Evolutionary conservation across 2,888 invertebrate species (phyloP), one percentile per base, ranked within the genome.

Genomic region (Peribatodes rhomboidaria): DNA sequence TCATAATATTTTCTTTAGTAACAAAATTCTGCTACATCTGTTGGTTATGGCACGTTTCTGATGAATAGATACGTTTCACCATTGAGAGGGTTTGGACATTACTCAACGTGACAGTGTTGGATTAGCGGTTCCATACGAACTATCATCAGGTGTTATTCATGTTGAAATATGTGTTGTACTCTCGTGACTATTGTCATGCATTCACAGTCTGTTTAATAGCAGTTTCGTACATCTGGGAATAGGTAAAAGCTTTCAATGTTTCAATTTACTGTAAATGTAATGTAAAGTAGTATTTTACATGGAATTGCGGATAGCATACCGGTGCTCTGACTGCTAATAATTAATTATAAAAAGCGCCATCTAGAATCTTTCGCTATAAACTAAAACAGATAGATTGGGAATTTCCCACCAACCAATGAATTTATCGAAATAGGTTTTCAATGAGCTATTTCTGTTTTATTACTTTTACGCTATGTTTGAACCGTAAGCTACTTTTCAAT

Each of bases 1-100:
- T 59, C 54, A 50, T 63, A 61, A 64, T 60, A 60, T 62, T 68
- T 67, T 63, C 58, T 50, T 63, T 52, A 46, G 35, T 33, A 46
- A 58, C 60, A 39, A 61, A 64, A 61, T 64, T 53, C 44, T 46
- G 46, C 18, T 56, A 54, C 49, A 53, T 60, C 27, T 46, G 61
- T 55, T 39, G 46, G 46, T 37, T 64, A 57, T 58, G 31, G 46
- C 63, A 54, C 44, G 39, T 46, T 53, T 57, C n/a, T 58, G 58
- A 53, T 58, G 41, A 64, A 58, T 62, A 27, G 42, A 35, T 18
- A 52, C 57, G 46, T 50, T 46, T 41, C 44, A 35, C 50, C 57
- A 62, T 56, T 57, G 42, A 57, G 50, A 44, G 35, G 53, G 39
- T 54, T 55, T 18, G 22, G 50, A 35, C 50, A 62, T 57, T 16